phyloP scores from a whole-genome alignment of 1,140 invertebrate genomes.

The Steinernema khuongi region DNA sequence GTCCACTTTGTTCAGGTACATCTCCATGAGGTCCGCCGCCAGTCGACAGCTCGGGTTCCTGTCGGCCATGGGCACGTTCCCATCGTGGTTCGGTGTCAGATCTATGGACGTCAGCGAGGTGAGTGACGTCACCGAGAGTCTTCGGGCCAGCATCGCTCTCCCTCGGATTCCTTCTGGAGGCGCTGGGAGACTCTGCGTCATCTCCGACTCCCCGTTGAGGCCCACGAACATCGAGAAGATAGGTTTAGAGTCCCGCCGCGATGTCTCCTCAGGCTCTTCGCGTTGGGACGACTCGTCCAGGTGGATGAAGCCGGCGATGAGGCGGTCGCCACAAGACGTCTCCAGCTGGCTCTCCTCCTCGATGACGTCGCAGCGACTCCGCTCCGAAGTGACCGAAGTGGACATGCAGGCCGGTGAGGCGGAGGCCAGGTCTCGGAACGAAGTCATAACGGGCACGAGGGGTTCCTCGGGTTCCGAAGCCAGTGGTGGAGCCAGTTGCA shows the following conservation, averaged over 20 bases:
- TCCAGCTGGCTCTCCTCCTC: slow-evolving; percentile 6
- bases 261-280: slow-evolving; percentile 30
- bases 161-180: slow-evolving; percentile 26
- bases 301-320: background rate
- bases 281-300: slow-evolving; percentile 5
- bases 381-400: slow-evolving; percentile 31
- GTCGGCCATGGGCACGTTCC: slow-evolving; percentile 25
- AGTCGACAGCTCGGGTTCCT: slow-evolving; percentile 38
- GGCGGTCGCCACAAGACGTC: background rate
- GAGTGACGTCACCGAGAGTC: slow-evolving; percentile 49
- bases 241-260: slow-evolving; percentile 26
- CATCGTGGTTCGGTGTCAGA: slow-evolving; percentile 49
- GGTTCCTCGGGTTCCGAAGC: background rate
- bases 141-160: slow-evolving; percentile 38
- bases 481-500: background rate
- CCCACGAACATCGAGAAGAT: slow-evolving; percentile 57
- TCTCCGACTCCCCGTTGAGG: slow-evolving; percentile 26
- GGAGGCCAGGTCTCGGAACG: slow-evolving; percentile 46
- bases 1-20: slow-evolving; percentile 49
- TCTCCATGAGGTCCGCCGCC: slow-evolving; percentile 48
- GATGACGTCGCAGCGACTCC: slow-evolving; percentile 26
- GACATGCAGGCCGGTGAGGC: slow-evolving; percentile 42
- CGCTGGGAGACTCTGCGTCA: slow-evolving; percentile 7
- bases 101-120: slow-evolving; percentile 56
- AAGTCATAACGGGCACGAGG: slow-evolving; percentile 48